phyloP scores from a whole-genome alignment of 2,113 vertebrate genomes.

The Aleadryas rufinucha region DNA sequence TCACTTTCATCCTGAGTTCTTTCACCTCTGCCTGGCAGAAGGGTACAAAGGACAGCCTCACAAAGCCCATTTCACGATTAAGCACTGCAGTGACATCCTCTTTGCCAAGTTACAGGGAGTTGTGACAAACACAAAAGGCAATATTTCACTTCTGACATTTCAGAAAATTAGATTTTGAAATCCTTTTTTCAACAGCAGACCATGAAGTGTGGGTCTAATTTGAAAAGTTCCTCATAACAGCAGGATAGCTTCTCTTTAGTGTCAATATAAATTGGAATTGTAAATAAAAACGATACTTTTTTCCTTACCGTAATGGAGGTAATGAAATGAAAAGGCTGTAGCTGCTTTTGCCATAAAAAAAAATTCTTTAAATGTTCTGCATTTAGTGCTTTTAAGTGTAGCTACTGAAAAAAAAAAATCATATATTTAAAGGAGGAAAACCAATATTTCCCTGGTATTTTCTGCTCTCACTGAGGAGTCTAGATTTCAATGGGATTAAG shows the following conservation, averaged over 20 bases:
- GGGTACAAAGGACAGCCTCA: conserved; percentile 15
- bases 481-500: not conserved
- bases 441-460: not conserved
- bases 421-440: not conserved
- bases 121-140: not conserved
- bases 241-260: not conserved
- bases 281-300: not conserved
- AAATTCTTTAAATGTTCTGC: not conserved
- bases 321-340: not conserved
- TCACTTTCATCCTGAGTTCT: not conserved
- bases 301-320: not conserved
- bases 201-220: not conserved
- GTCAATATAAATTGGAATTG: not conserved
- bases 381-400: not conserved
- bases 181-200: not conserved
- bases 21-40: not conserved
- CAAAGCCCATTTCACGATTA: not conserved
- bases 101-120: not conserved
- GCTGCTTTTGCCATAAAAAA: not conserved
- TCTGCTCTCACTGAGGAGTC: not conserved
- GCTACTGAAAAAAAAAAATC: not conserved
- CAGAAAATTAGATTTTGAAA: conserved; percentile 26
- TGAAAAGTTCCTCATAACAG: not conserved
- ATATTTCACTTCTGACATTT: not conserved
- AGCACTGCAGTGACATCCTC: not conserved